Conservation (phyloP, 2,888 invertebrate genomes). For the Halocaridina rubra region DNA sequence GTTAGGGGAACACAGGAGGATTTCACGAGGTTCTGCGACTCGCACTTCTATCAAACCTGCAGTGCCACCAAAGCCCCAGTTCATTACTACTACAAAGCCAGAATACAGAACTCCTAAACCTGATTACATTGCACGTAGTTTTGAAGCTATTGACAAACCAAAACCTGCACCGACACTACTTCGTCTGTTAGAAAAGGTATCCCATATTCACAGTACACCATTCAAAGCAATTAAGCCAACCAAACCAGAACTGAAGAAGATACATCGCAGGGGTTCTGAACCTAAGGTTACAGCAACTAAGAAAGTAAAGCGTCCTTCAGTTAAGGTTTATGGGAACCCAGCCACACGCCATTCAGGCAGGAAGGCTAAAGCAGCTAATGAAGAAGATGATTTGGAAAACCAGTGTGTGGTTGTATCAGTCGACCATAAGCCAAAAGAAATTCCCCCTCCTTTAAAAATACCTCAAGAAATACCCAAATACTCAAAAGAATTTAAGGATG, state of each 20-base stretch:
- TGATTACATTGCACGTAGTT: conserved; percentile 8
- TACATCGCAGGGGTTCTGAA: not conserved
- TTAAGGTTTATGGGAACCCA: conserved; percentile 54
- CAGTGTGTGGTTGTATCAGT: conserved; percentile 17
- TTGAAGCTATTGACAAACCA: conserved; percentile 33
- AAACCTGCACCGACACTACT: conserved; percentile 32
- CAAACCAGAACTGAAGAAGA: not conserved
- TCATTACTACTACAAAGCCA: not conserved
- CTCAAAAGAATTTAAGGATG: not conserved
- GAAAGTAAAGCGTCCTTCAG: conserved; percentile 53
- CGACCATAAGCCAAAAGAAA: not conserved
- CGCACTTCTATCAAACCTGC: not conserved
- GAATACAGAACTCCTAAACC: no score
- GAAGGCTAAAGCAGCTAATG: conserved; percentile 22
- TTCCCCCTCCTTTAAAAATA: not conserved
- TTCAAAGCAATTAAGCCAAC: conserved; percentile 5
- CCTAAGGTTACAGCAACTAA: conserved; percentile 28
- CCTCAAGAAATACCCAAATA: not conserved
- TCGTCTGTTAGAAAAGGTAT: conserved; percentile 45
- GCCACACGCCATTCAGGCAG: conserved; percentile 47
- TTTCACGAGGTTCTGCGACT: no score
- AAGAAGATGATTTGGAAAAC: conserved; percentile 5
- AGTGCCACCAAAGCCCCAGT: not conserved
- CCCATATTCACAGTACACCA: conserved; percentile 46
- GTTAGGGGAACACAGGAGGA: not conserved